Conservation (phyloP, 2,797 vertebrate genomes). For the Phyllotis vaccarum region DNA sequence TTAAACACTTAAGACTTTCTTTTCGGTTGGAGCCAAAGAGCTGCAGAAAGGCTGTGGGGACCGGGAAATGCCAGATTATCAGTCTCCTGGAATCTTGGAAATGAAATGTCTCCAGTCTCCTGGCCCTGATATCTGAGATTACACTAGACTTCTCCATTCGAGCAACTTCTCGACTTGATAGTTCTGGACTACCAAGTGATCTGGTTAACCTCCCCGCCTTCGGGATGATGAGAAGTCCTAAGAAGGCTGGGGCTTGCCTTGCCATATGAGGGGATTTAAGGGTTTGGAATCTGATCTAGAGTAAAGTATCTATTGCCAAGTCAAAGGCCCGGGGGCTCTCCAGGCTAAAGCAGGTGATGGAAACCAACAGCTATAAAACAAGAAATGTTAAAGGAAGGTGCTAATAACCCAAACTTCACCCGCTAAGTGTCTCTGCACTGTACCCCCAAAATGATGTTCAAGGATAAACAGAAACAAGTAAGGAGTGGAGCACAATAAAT, state of each 20-base stretch:
- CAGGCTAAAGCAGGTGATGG: constrained; percentile 60
- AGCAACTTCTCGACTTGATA: constrained; percentile 7
- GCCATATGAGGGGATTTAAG: constrained; percentile 46
- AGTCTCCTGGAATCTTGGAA: constrained; percentile 43
- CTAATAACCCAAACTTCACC: background rate
- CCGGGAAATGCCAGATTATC: constrained; percentile 40
- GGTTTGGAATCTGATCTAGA: constrained; percentile 64
- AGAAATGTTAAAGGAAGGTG: background rate
- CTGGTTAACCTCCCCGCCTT: constrained; percentile 41
- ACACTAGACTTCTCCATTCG: background rate
- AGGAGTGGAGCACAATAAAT: background rate
- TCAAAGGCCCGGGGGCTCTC: constrained; percentile 68
- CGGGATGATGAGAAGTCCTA: background rate
- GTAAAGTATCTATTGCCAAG: constrained; percentile 59
- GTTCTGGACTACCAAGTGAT: constrained; percentile 1
- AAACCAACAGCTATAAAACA: constrained; percentile 41
- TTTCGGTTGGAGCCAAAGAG: constrained; percentile 25
- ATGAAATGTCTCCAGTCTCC: constrained; percentile 10
- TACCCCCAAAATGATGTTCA: background rate
- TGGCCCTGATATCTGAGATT: background rate
- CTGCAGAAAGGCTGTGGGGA: constrained; percentile 4
- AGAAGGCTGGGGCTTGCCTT: constrained; percentile 58
- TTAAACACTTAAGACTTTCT: constrained; percentile 55
- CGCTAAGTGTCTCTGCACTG: constrained; percentile 18
- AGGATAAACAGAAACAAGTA: background rate